phyloP scores from a whole-genome alignment of 92 coral and sea anemone genomes.

The Palythoa caribaeorum region DNA sequence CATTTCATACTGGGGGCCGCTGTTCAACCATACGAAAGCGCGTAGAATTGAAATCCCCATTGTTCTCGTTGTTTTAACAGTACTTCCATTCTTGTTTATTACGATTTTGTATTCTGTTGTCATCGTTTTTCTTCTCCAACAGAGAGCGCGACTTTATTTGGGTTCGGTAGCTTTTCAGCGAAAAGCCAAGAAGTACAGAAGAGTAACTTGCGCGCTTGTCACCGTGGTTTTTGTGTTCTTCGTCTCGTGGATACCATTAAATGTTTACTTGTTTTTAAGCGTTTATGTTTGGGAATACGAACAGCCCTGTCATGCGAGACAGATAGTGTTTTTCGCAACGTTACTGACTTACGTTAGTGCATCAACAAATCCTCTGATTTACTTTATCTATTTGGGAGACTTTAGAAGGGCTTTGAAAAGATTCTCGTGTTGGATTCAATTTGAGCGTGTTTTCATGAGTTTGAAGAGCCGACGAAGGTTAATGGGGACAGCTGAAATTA shows the following conservation, averaged over 20 bases:
- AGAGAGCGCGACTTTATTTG: background rate
- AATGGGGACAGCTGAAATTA: background rate
- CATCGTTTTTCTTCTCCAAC: background rate
- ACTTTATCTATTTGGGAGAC: background rate
- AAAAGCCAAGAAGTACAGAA: slow-evolving; percentile 5
- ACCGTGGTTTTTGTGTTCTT: slow-evolving; percentile 1
- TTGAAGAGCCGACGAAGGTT: background rate
- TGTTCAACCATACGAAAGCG: background rate
- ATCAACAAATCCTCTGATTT: background rate
- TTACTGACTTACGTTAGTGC: background rate
- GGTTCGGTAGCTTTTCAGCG: background rate
- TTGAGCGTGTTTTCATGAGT: background rate
- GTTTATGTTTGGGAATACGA: slow-evolving; percentile 12
- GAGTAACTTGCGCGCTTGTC: background rate
- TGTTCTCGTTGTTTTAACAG: background rate
- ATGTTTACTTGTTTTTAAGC: background rate
- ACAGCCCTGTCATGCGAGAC: slow-evolving; percentile 21
- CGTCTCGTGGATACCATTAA: background rate
- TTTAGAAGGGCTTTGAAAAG: background rate
- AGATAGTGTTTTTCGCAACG: background rate
- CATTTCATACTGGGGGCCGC: background rate
- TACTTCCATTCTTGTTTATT: background rate
- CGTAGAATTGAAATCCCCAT: background rate
- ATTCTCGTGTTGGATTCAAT: background rate
- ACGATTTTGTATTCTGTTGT: background rate